Percentiles rank a stretch among this genome's conserved stretches.
phyloP scores from a whole-genome alignment of 35 echinoderm and acorn worm species.

The Lytechinus variegatus region DNA sequence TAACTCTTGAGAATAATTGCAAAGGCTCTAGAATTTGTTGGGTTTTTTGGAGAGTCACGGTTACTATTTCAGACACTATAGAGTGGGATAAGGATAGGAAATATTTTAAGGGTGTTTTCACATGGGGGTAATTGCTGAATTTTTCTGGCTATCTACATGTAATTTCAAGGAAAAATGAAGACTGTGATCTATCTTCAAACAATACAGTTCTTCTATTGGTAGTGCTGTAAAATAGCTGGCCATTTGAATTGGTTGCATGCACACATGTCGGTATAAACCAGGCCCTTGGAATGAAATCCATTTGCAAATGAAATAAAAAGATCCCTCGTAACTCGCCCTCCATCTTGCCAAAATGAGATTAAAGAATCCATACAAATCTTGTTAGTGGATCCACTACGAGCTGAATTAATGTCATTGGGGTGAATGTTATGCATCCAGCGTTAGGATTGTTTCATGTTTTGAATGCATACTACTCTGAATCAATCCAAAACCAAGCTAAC shows the following conservation, averaged over 20 bases:
- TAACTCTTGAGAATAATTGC: too few species aligned
- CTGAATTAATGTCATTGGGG: not conserved
- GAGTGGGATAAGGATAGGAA: too few species aligned
- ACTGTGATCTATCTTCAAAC: too few species aligned
- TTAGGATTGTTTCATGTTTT: not conserved
- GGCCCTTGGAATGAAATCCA: not conserved
- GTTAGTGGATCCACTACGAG: not conserved
- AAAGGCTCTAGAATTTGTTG: too few species aligned
- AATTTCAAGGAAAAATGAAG: too few species aligned
- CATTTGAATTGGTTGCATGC: not conserved
- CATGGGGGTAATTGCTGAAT: too few species aligned
- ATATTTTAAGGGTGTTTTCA: too few species aligned
- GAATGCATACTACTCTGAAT: not conserved
- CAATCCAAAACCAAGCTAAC: not conserved
- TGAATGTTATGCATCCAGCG: not conserved
- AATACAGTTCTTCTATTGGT: too few species aligned
- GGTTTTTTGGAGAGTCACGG: too few species aligned
- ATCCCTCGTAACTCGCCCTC: not conserved
- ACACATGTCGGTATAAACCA: not conserved
- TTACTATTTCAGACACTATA: too few species aligned
- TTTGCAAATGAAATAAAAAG: not conserved
- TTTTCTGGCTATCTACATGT: too few species aligned
- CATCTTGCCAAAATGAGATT: not conserved
- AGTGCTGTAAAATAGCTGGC: not conserved
- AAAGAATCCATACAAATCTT: not conserved